Percentiles rank a stretch among this genome's conserved stretches.
These are phyloP conservation scores for Caerostris darwini DNA, from an alignment of 1,140 invertebrate species.

Conservation along the genomic window DNA sequence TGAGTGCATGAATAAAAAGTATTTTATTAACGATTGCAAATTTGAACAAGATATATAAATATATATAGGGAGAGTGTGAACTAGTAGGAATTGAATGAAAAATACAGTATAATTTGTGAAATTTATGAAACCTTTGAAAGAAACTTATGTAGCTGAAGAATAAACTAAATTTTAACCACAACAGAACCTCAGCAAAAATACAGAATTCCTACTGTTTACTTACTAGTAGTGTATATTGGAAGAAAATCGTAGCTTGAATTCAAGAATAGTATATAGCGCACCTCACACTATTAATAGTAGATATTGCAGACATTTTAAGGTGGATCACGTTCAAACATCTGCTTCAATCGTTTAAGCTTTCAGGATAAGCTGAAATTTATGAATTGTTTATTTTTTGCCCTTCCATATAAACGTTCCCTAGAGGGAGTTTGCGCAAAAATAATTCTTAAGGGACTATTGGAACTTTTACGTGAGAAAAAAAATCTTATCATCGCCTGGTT, in stretches of 20 bases:
- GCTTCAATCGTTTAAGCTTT: conserved; percentile 56
- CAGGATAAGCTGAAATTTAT: conserved; percentile 59
- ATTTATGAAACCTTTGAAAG: too few relatives aligned
- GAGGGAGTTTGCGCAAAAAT: conserved; percentile 32
- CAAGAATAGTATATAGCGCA: background rate
- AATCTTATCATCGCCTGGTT: conserved; percentile 26
- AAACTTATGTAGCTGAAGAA: background rate
- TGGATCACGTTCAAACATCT: conserved; percentile 53
- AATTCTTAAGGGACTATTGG: conserved; percentile 61
- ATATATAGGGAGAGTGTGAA: too few relatives aligned
- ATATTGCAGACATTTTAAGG: conserved; percentile 25
- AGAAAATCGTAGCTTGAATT: conserved; percentile 18
- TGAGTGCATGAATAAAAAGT: too few relatives aligned
- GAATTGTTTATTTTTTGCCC: conserved; percentile 70
- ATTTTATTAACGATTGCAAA: too few relatives aligned
- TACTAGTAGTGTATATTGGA: background rate
- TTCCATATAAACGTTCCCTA: conserved; percentile 18
- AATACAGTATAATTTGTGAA: too few relatives aligned
- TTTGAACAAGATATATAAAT: too few relatives aligned
- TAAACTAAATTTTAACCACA: background rate
- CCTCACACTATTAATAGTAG: background rate
- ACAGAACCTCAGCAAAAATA: background rate
- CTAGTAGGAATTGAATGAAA: too few relatives aligned
- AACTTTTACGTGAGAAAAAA: conserved; percentile 60
- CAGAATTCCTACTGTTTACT: background rate